Evolutionary conservation across 2,113 vertebrate species (phyloP).

Genomic region (Hippocampus abdominalis): DNA sequence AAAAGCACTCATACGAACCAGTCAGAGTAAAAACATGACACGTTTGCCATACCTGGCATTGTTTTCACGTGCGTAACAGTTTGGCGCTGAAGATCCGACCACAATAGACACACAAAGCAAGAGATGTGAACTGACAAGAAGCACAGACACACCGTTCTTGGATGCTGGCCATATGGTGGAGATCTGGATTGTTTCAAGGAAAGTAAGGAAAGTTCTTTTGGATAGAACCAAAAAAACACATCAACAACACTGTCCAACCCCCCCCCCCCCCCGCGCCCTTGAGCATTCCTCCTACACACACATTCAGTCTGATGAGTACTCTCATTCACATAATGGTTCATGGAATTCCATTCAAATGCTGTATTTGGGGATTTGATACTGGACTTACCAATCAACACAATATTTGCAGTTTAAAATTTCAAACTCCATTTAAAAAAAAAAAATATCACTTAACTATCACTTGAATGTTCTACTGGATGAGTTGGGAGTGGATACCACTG

Average conservation of each 20-base stretch:
- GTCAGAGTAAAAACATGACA: neutral
- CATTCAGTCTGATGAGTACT: conserved; percentile 21
- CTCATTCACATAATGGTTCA: conserved; percentile 26
- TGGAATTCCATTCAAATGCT: conserved; percentile 13
- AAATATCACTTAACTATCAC: neutral
- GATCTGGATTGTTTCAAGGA: conserved; percentile 51
- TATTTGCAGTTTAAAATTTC: neutral
- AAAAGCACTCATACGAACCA: neutral
- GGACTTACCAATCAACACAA: neutral
- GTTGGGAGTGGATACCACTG: conserved; percentile 25
- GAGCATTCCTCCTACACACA: conserved; percentile 3
- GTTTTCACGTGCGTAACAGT: conserved; percentile 23
- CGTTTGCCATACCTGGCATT: conserved; percentile 2
- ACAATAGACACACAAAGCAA: conserved; percentile 14
- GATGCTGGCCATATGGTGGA: neutral
- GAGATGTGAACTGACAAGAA: conserved; percentile 15
- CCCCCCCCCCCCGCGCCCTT: conserved; percentile 1
- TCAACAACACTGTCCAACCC: too few species aligned
- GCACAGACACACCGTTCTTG: neutral
- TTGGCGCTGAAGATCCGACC: conserved; percentile 9
- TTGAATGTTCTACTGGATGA: conserved; percentile 7
- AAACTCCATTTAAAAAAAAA: neutral
- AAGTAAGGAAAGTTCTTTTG: conserved; percentile 31
- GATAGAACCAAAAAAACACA: conserved; percentile 25
- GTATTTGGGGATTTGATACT: neutral